phyloP scores from a whole-genome alignment of 2,888 invertebrate species.

The Clanis bilineata region DNA sequence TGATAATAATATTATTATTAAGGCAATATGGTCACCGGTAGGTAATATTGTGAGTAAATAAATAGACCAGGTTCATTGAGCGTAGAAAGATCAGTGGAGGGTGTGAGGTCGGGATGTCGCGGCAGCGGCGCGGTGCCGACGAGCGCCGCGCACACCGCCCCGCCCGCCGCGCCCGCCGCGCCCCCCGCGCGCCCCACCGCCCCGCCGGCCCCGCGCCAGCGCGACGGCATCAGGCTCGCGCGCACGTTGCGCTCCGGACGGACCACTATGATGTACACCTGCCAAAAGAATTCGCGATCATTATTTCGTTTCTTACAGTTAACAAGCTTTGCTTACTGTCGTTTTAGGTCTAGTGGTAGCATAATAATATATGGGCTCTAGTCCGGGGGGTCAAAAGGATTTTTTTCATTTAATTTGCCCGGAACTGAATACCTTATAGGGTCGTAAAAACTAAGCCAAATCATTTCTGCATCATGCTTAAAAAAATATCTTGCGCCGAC shows the following conservation, averaged over 20 bases:
- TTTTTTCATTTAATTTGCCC: no score
- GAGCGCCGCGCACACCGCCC: conserved; percentile 59
- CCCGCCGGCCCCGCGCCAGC: conserved; percentile 49
- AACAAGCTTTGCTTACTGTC: no score
- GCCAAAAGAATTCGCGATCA: conserved; percentile 4
- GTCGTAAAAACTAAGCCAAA: no score
- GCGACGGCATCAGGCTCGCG: conserved; percentile 55
- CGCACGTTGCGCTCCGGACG: conserved; percentile 71
- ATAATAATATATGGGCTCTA: no score
- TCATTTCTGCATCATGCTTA: no score
- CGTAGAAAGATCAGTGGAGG: conserved; percentile 61
- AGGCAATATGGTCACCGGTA: neutral
- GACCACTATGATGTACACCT: conserved; percentile 67
- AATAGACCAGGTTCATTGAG: conserved; percentile 47
- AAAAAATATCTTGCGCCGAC: no score
- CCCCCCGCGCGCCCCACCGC: conserved; percentile 30
- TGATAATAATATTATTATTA: neutral
- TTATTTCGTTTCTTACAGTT: neutral
- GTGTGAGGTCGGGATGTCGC: conserved; percentile 52
- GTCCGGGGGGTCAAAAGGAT: no score
- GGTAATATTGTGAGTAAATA: no score
- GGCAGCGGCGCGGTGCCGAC: conserved; percentile 47
- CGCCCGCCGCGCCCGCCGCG: conserved; percentile 53
- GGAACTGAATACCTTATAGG: no score
- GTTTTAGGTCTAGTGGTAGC: no score